These are phyloP conservation scores for Rotaria magnacalcarata DNA, from an alignment of 2,888 invertebrate genomes.

Conservation along the genomic window DNA sequence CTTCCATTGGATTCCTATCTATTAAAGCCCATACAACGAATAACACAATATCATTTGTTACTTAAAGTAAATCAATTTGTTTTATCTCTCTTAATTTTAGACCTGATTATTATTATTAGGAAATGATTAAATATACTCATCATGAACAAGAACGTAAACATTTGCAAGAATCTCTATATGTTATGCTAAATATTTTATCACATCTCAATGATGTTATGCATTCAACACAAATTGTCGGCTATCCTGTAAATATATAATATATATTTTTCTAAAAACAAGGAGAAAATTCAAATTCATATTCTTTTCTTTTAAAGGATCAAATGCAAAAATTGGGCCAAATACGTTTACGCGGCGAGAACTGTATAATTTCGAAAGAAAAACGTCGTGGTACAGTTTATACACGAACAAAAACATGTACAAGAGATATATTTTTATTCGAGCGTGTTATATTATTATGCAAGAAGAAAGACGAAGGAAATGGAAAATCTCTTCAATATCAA, in stretches of 20 bases:
- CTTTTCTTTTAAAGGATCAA: conserved; percentile 26
- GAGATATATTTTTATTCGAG: conserved; percentile 41
- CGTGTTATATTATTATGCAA: conserved; percentile 43
- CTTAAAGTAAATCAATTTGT: conserved; percentile 68
- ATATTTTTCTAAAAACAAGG: neutral
- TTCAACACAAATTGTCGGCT: conserved; percentile 47
- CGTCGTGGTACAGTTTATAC: neutral
- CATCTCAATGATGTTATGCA: conserved; percentile 98
- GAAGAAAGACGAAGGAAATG: conserved; percentile 40
- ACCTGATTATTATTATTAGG: conserved; percentile 60
- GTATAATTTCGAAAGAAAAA: conserved; percentile 15
- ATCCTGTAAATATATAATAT: conserved; percentile 33
- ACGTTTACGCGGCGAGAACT: conserved; percentile 8
- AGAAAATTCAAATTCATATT: too few relatives aligned
- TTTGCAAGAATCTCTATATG: conserved; percentile 84
- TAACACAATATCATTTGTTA: conserved; percentile 66
- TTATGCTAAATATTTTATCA: conserved; percentile 88
- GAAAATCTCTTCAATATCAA: conserved; percentile 39
- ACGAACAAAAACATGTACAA: conserved; percentile 9
- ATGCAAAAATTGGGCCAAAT: conserved; percentile 21
- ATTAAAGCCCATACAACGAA: conserved; percentile 85
- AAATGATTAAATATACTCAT: conserved; percentile 76
- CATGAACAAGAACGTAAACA: conserved; percentile 70
- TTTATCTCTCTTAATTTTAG: neutral
- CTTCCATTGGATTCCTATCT: conserved; percentile 89